Evolutionary conservation across 64 coral and sea anemone genomes (phyloP).

Genomic region (Acropora tenuis): DNA sequence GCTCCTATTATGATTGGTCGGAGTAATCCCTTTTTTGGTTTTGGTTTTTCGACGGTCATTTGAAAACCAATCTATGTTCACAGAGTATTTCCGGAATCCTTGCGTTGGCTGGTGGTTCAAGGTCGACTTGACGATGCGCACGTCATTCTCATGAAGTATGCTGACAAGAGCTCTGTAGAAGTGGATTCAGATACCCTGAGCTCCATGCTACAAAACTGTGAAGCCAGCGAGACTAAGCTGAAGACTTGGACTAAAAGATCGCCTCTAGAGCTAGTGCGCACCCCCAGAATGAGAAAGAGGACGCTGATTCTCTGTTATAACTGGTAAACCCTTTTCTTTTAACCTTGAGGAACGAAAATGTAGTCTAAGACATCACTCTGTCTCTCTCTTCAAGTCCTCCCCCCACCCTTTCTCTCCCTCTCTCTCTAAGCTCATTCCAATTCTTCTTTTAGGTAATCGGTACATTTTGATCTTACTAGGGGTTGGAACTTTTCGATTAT

Average conservation of each 20-base stretch:
- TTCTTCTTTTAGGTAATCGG: no score
- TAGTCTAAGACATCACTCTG: no score
- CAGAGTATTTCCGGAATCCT: conserved; percentile 68
- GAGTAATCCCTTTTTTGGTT: no score
- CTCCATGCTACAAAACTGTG: conserved; percentile 21
- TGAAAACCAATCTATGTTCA: not conserved
- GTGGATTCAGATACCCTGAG: conserved; percentile 39
- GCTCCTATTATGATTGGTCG: no score
- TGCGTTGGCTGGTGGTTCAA: conserved; percentile 62
- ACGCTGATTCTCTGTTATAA: conserved; percentile 67
- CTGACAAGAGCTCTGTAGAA: conserved; percentile 1
- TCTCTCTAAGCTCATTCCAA: no score
- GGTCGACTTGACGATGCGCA: conserved; percentile 62
- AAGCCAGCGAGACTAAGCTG: not conserved
- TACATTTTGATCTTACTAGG: no score
- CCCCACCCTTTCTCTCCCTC: no score
- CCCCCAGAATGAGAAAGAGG: conserved; percentile 56
- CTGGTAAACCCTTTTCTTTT: conserved; percentile 36
- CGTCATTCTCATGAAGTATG: conserved; percentile 59
- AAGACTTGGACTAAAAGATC: not conserved
- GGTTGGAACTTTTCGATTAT: no score
- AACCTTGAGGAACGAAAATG: not conserved
- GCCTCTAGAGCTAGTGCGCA: conserved; percentile 45
- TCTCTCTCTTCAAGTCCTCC: no score
- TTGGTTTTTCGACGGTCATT: no score